Conservation (phyloP, 2,888 invertebrate species). For the Polia nebulosa region DNA sequence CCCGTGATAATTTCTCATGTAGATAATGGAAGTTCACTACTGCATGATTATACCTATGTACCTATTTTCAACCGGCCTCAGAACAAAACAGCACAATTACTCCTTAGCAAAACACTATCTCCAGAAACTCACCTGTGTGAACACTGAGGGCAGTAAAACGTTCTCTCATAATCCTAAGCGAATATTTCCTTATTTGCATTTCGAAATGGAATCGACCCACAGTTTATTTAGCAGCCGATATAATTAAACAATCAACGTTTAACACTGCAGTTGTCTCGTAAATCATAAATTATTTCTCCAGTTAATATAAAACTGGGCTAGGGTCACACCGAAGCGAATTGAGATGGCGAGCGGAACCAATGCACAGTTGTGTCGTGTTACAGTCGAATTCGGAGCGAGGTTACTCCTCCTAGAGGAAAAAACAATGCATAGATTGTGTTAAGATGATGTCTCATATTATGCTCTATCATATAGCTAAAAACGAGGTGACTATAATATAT, state of each 20-base stretch:
- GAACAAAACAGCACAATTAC: background rate
- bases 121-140: slow-evolving; percentile 35
- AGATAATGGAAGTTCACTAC: background rate
- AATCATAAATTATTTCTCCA: slow-evolving; percentile 75
- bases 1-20: background rate
- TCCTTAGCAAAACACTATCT: background rate
- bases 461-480: too few species aligned
- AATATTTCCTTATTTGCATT: slow-evolving; percentile 75
- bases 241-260: slow-evolving; percentile 82
- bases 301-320: slow-evolving; percentile 62
- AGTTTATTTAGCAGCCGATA: slow-evolving; percentile 73
- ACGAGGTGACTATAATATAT: too few species aligned
- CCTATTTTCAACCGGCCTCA: background rate
- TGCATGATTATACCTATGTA: background rate
- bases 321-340: slow-evolving; percentile 53
- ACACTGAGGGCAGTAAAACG: slow-evolving; percentile 48
- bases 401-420: too few species aligned
- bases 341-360: slow-evolving; percentile 17
- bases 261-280: slow-evolving; percentile 77
- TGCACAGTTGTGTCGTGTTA: slow-evolving; percentile 4
- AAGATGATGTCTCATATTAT: too few species aligned
- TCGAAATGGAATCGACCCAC: slow-evolving; percentile 72
- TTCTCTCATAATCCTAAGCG: slow-evolving; percentile 48
- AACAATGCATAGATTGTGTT: too few species aligned
- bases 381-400: too few species aligned